Conservation (phyloP, 2,113 vertebrate species). For the Myrmecophaga tridactyla region DNA sequence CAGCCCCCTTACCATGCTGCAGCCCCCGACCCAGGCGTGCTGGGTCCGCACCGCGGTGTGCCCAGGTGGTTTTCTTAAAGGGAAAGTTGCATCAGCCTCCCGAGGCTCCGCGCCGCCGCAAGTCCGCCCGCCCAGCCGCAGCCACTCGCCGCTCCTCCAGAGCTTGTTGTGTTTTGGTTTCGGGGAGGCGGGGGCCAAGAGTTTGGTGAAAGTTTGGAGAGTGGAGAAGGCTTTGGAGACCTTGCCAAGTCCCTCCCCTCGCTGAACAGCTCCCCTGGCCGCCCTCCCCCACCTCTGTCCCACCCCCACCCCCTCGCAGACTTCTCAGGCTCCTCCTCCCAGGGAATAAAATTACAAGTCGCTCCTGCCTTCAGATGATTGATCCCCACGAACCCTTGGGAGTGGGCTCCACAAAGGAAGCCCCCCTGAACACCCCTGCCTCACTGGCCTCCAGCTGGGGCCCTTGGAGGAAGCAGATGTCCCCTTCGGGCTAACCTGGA, state of each 20-base stretch:
- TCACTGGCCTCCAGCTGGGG: slow-evolving; percentile 36
- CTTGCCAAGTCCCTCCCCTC: slow-evolving; percentile 77
- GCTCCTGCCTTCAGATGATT: slow-evolving; percentile 61
- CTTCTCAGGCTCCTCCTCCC: slow-evolving; percentile 75
- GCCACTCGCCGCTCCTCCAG: slow-evolving; percentile 37
- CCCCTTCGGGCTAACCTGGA: slow-evolving; percentile 51
- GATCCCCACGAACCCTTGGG: slow-evolving; percentile 52
- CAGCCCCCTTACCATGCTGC: slow-evolving; percentile 71
- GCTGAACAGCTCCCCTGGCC: slow-evolving; percentile 55
- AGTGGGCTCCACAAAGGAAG: slow-evolving; percentile 38
- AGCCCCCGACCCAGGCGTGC: slow-evolving; percentile 70
- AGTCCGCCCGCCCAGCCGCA: slow-evolving; percentile 67
- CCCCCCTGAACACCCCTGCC: not conserved
- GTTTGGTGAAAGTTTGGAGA: slow-evolving; percentile 79
- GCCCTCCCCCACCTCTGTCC: not conserved
- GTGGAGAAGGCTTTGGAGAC: slow-evolving; percentile 65
- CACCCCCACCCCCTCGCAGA: slow-evolving; percentile 56
- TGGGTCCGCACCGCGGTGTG: slow-evolving; percentile 66
- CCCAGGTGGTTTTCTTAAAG: slow-evolving; percentile 80
- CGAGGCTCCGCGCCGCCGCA: slow-evolving; percentile 45
- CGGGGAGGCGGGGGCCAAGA: slow-evolving; percentile 72
- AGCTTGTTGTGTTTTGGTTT: slow-evolving; percentile 77
- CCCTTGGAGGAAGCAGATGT: slow-evolving; percentile 52
- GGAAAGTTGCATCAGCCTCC: slow-evolving; percentile 79
- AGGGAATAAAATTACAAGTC: slow-evolving; percentile 78